These are phyloP conservation scores for Anhinga anhinga DNA, from an alignment of 2,113 vertebrate species.

Conservation along the genomic window DNA sequence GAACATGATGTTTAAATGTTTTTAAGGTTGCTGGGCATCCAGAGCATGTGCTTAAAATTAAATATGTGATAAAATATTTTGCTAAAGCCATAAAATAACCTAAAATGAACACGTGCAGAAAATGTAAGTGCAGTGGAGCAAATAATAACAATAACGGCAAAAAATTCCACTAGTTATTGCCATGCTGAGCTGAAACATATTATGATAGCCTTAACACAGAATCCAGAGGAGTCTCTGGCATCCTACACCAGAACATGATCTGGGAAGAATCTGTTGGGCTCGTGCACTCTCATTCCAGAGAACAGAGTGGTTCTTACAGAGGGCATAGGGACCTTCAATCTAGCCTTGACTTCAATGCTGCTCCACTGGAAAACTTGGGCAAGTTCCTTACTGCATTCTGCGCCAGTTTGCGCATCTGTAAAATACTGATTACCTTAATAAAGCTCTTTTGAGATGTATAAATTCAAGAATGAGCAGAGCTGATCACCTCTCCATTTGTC, in stretches of 20 bases:
- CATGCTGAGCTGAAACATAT: background rate
- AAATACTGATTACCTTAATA: background rate
- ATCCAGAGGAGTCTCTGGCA: background rate
- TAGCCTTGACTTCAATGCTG: background rate
- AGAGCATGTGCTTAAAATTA: background rate
- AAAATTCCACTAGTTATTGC: background rate
- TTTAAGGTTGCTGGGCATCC: background rate
- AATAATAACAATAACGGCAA: background rate
- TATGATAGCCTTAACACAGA: background rate
- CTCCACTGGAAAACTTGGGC: background rate
- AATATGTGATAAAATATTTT: background rate
- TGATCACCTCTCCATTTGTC: background rate
- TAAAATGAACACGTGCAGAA: background rate
- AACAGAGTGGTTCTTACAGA: background rate
- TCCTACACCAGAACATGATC: background rate
- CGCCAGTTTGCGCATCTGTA: background rate
- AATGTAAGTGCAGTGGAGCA: background rate
- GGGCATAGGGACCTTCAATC: background rate
- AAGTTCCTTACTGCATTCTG: background rate
- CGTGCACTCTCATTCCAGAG: background rate
- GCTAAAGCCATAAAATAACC: background rate
- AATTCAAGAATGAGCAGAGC: background rate
- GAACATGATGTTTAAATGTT: background rate
- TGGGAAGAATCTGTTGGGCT: background rate
- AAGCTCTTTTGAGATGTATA: background rate